Conservation (phyloP, 2,113 vertebrate species). For the Mormyrus lacerda region DNA sequence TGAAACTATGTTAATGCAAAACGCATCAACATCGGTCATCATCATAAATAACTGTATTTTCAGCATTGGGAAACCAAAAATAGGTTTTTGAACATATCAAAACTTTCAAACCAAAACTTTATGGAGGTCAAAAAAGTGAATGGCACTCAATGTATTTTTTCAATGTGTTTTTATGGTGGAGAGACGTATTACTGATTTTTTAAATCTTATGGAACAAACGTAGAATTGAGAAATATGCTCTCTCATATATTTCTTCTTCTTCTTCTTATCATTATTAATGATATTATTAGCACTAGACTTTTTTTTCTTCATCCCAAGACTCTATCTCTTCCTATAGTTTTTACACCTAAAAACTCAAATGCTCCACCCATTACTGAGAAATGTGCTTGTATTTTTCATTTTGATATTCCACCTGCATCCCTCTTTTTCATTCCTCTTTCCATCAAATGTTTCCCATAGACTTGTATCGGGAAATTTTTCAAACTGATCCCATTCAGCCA, state of each 20-base stretch:
- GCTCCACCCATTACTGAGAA: background rate
- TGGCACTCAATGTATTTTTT: background rate
- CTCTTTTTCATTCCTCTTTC: background rate
- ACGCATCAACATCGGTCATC: background rate
- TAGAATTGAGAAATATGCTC: background rate
- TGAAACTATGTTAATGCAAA: conserved; percentile 5
- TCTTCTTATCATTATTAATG: background rate
- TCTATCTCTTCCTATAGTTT: background rate
- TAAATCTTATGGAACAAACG: background rate
- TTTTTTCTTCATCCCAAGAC: background rate
- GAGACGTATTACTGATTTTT: background rate
- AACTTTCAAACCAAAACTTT: background rate
- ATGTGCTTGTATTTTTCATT: background rate
- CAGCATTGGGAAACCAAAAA: background rate
- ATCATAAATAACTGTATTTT: background rate
- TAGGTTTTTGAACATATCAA: background rate
- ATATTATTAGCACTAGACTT: background rate
- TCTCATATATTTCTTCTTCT: background rate
- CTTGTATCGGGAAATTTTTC: background rate
- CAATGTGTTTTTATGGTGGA: no score
- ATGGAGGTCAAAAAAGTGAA: background rate
- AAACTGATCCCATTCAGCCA: background rate
- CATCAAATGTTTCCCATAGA: background rate
- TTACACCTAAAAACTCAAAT: background rate
- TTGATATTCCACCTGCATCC: background rate